Conservation (phyloP, 2,888 invertebrate genomes). For the Mactromeris polynyma region DNA sequence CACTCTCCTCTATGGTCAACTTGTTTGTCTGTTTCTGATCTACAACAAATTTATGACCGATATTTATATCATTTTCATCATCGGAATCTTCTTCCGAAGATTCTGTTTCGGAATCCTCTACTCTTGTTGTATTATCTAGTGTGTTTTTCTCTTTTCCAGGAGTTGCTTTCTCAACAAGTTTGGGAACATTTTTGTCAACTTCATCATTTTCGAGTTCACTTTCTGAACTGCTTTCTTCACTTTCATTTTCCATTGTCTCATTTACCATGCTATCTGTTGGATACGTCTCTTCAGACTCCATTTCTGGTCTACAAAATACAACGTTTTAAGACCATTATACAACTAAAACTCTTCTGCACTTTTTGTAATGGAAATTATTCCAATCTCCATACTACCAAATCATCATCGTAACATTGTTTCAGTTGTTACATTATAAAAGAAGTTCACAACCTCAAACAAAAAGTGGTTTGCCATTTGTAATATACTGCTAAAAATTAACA, state of each 20-base stretch:
- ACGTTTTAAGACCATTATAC: neutral
- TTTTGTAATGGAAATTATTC: neutral
- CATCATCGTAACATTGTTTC: neutral
- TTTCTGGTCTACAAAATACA: slow-evolving; percentile 5
- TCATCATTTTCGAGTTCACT: slow-evolving; percentile 37
- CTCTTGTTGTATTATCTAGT: neutral
- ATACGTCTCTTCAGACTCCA: slow-evolving; percentile 18
- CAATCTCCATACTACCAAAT: neutral
- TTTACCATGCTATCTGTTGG: neutral
- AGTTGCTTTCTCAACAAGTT: slow-evolving; percentile 10
- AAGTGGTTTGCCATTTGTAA: too few relatives aligned
- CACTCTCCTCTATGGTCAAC: neutral
- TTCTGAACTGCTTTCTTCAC: slow-evolving; percentile 34
- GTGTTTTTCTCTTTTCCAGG: neutral
- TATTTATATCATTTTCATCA: slow-evolving; percentile 16
- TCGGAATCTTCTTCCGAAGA: neutral
- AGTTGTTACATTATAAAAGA: too few relatives aligned
- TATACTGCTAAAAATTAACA: too few relatives aligned
- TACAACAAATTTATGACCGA: neutral
- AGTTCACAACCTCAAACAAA: too few relatives aligned
- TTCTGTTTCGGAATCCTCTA: neutral
- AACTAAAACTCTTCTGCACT: neutral
- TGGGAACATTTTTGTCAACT: neutral
- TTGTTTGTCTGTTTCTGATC: neutral
- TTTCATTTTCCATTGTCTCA: neutral